Percentiles rank a stretch among this genome's conserved stretches.
Conservation (phyloP, 1,140 invertebrate species). For the Pachypeltis micranthus region DNA sequence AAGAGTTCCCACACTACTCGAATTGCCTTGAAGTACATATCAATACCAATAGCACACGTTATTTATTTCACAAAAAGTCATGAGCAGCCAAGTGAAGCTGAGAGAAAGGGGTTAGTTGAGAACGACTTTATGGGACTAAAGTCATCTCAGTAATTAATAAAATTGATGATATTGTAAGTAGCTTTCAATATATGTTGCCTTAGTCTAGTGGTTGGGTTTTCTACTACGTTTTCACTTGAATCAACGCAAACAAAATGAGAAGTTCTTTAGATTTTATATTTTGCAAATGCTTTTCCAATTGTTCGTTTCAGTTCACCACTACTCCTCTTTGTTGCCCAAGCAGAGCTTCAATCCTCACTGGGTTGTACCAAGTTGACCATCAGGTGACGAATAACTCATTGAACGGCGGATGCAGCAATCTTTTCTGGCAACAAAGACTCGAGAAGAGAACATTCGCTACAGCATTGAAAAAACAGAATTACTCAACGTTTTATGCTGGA, state of each 20-base stretch:
- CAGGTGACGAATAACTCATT: conserved; percentile 63
- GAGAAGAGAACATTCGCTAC: conserved; percentile 58
- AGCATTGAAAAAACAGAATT: conserved; percentile 48
- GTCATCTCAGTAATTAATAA: not conserved
- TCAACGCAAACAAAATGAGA: conserved; percentile 6
- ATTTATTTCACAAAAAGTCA: too few species aligned
- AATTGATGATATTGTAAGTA: not conserved
- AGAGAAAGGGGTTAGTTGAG: too few species aligned
- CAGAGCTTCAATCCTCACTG: conserved; percentile 71
- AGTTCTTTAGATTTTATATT: conserved; percentile 9
- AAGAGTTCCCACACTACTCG: too few species aligned
- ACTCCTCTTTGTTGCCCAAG: conserved; percentile 83
- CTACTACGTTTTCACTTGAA: not conserved
- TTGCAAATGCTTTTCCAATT: not conserved
- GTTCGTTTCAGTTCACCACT: conserved; percentile 50
- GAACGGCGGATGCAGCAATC: conserved; percentile 59
- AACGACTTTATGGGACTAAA: too few species aligned
- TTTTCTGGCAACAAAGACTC: conserved; percentile 46
- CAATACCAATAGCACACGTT: too few species aligned
- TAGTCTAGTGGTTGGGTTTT: not conserved
- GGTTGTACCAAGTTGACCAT: conserved; percentile 75
- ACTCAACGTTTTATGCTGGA: conserved; percentile 71
- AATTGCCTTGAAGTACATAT: too few species aligned
- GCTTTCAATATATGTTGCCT: not conserved
- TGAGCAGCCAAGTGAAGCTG: too few species aligned